Conservation (phyloP, 2,113 vertebrate genomes). For the Onychorhynchus coronatus region DNA sequence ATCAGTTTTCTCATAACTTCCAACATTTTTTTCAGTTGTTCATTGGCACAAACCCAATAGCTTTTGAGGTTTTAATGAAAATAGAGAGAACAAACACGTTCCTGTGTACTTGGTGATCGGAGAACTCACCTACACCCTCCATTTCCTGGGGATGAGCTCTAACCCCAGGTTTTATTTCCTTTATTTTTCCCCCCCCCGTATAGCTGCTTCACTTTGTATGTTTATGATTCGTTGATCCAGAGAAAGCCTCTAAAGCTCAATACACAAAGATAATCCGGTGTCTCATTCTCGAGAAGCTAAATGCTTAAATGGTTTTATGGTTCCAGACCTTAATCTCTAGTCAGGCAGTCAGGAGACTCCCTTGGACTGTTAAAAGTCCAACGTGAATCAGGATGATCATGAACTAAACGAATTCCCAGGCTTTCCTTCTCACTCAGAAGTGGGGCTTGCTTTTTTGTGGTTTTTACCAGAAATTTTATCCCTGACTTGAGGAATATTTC, state of each 20-base stretch:
- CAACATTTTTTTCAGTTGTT: slow-evolving; percentile 1
- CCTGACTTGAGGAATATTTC: neutral
- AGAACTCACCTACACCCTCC: neutral
- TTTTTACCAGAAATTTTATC: slow-evolving; percentile 45
- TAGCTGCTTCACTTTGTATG: neutral
- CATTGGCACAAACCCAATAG: neutral
- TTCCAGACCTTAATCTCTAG: slow-evolving; percentile 2
- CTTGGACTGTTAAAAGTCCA: neutral
- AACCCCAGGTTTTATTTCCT: neutral
- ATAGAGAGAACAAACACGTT: neutral
- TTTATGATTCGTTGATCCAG: neutral
- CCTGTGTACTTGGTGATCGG: neutral
- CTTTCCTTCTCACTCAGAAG: slow-evolving; percentile 6
- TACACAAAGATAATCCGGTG: neutral
- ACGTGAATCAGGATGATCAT: neutral
- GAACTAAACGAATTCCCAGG: slow-evolving; percentile 39
- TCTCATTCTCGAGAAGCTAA: neutral
- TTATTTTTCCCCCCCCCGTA: neutral
- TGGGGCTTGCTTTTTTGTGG: slow-evolving; percentile 10
- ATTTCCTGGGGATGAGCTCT: neutral
- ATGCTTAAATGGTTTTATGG: neutral
- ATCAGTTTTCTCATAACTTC: slow-evolving; percentile 19
- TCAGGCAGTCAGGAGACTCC: neutral
- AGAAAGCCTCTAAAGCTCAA: neutral
- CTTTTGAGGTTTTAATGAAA: slow-evolving; percentile 8